These are phyloP conservation scores for Cyclophora albipunctata DNA, from an alignment of 2,888 invertebrate species.

Conservation along the genomic window DNA sequence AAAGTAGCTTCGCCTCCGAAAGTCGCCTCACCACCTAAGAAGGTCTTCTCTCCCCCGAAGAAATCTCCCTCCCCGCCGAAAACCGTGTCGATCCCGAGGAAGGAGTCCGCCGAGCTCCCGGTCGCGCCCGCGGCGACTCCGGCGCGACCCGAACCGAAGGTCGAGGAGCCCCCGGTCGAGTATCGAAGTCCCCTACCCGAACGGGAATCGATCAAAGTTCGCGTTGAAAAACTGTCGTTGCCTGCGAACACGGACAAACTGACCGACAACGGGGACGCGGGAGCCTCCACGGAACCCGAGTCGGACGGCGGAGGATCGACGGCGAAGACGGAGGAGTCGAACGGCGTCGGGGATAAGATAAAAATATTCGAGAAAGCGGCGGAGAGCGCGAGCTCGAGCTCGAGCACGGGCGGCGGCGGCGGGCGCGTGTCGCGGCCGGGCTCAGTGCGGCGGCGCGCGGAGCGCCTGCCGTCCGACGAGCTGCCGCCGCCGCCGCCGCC, in stretches of 20 bases:
- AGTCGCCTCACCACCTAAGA: neutral
- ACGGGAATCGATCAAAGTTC: constrained; percentile 19
- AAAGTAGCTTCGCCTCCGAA: neutral
- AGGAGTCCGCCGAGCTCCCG: constrained; percentile 15
- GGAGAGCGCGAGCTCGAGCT: constrained; percentile 47
- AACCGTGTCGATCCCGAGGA: constrained; percentile 1
- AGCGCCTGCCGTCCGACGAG: constrained; percentile 25
- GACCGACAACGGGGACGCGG: constrained; percentile 8
- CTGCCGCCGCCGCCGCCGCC: constrained; percentile 16
- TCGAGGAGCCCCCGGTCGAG: constrained; percentile 19
- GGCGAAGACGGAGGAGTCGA: constrained; percentile 33
- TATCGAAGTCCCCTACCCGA: neutral
- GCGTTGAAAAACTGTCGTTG: constrained; percentile 32
- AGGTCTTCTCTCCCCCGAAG: constrained; percentile 6
- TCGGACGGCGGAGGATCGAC: neutral
- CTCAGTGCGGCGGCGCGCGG: constrained; percentile 45
- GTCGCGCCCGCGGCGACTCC: constrained; percentile 21
- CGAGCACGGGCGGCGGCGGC: constrained; percentile 7
- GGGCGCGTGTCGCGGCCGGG: constrained; percentile 53
- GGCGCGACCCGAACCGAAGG: constrained; percentile 19
- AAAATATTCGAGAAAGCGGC: constrained; percentile 67
- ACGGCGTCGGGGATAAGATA: constrained; percentile 68
- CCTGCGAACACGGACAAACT: constrained; percentile 8
- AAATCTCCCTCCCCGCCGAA: constrained; percentile 9
- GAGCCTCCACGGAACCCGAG: constrained; percentile 4